A percentile compares a stretch with the other conserved stretches of the same genome.
Evolutionary conservation across 37 sponge, comb jelly and placozoan genomes (phyloP).

Genomic region (Halichondria panicea): DNA sequence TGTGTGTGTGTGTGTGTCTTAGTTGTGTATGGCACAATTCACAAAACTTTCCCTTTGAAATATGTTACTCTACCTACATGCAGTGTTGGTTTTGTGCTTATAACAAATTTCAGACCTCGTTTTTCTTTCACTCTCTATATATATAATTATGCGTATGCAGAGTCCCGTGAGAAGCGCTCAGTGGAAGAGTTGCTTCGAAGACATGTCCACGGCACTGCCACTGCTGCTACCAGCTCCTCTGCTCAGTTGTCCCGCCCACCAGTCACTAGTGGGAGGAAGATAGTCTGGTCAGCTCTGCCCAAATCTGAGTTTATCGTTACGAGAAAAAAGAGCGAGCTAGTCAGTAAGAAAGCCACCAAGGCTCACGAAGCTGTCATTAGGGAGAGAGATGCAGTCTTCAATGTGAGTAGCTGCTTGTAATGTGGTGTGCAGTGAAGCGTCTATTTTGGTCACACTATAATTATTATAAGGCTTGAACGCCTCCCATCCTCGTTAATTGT

Average conservation of each 20-base stretch:
- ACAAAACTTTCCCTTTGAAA: no score
- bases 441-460: background rate
- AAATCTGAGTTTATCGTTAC: background rate
- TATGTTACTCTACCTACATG: no score
- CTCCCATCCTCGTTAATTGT: no score
- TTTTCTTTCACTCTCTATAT: background rate
- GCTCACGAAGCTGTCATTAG: conserved; percentile 36
- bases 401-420: conserved; percentile 9
- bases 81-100: background rate
- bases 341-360: conserved; percentile 20
- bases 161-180: background rate
- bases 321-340: background rate
- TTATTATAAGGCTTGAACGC: no score
- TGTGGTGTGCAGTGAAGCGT: background rate
- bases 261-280: background rate
- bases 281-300: background rate
- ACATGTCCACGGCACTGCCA: background rate
- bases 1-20: no score
- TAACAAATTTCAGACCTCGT: background rate
- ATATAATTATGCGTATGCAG: background rate
- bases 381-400: conserved; percentile 27
- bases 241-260: background rate
- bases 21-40: no score
- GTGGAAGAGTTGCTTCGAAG: conserved; percentile 19
- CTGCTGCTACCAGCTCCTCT: background rate